Base-by-base conservation (phyloP, 1,140 invertebrate genomes). In the Heliconius eleuchia region DNA sequence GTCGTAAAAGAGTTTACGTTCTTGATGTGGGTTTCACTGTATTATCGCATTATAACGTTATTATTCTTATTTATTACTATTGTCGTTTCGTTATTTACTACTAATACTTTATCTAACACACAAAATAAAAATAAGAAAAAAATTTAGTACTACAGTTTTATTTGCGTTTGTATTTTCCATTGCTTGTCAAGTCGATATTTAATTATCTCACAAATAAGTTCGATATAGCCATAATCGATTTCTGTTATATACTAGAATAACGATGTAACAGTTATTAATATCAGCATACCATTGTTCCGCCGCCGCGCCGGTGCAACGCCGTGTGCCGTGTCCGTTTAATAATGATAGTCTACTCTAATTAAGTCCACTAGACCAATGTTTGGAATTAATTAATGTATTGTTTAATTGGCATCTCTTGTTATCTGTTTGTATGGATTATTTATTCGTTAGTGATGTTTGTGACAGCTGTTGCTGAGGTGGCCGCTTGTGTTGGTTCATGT, bases 341-440 rank as follows among this genome's bases (percentile, higher is more conserved):
- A 92, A 91, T 92, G 89, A 91, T 92, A 37, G 86, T 89, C 90
- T 87, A 85, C 89, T 92, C 91, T 92, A 94, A 93, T 94, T 93
- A 93, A 92, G 91, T 93, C 92, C 93, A 94, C 92, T 94, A 92
- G 91, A 94, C 88, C 91, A 92, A 93, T 93, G 93, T 94, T 94
- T 94, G 92, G 91, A 92, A 94, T 93, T 94, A 94, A 94, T 94
- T 94, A 94, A 91, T 91, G 91, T 93, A 94, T 94, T 94, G 92
- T 94, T 93, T 93, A 94, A 94, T 94, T 94, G 93, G 92, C 91
- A 93, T 94, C 93, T 94, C 91, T 93, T 94, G 93, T 94, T 94
- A 94, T 94, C 91, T 94, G 91, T 94, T 93, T 92, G 91, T 91
- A 91, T 91, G 88, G 88, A 91, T 93, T 94, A 94, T 92, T 93